Evolutionary conservation across 2,113 vertebrate species (phyloP), one percentile per base, ranked within the genome.

Genomic region (Hippocampus guttulatus): DNA sequence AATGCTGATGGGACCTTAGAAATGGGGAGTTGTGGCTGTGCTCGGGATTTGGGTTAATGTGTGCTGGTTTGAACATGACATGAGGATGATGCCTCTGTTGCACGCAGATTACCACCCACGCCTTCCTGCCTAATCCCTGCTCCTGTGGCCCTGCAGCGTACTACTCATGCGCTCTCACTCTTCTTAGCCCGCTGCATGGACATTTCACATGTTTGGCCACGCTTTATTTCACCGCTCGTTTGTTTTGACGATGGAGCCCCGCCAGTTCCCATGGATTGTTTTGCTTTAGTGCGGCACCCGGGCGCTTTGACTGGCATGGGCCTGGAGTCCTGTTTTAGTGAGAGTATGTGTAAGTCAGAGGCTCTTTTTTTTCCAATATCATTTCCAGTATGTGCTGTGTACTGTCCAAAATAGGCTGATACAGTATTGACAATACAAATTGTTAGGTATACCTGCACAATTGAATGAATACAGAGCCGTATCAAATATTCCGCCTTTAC

Each of bases 41-140:
- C 3, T 64, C 41, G 15, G 75, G 81, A 72, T 76, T 68, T 51
- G 25, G 49, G 47, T 67, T 25, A 27, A 64, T 23, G 41, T n/a
- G 21, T 20, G 27, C 82, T 77, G 86, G 80, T 79, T 87, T 87
- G 78, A 90, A 85, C 74, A 85, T 84, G 75, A 84, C 81, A 87
- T 87, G 83, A 82, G 86, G 88, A 84, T 86, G 86, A 89, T 85
- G 88, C 66, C 77, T 88, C 84, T 78, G 83, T 88, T 85, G 86
- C 88, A 73, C 25, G n/a, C 88, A 90, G 90, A 90, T 91, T 90
- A 90, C 85, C 86, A 81, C 89, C 90, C 89, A 91, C 88, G 87
- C 81, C 82, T 90, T 72, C 64, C 69, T 80, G 69, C 79, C 74
- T 90, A 88, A 88, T 90, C 88, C 86, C 79, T 33, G 67, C 70